Evolutionary conservation across 2,888 invertebrate species (phyloP).

Genomic region (Tachystola acroxantha): DNA sequence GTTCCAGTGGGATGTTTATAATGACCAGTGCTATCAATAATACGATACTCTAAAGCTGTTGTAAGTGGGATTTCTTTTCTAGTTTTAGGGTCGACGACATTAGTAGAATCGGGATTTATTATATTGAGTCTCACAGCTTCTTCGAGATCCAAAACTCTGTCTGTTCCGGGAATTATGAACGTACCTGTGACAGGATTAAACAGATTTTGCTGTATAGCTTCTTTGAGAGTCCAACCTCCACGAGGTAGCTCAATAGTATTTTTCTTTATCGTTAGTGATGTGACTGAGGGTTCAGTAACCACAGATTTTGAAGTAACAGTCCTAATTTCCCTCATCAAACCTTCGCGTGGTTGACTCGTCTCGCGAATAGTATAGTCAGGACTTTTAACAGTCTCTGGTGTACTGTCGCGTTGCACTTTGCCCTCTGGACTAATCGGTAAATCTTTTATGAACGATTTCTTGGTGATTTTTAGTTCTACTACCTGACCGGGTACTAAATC

Average conservation of each 20-base stretch:
- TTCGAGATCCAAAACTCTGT: constrained; percentile 88
- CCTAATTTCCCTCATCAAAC: constrained; percentile 44
- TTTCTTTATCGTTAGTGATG: constrained; percentile 77
- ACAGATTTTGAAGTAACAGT: constrained; percentile 60
- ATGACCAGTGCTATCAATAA: constrained; percentile 88
- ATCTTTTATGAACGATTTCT: constrained; percentile 71
- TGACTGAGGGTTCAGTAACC: constrained; percentile 68
- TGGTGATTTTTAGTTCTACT: constrained; percentile 72
- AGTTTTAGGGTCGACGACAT: constrained; percentile 87
- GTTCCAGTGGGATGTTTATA: constrained; percentile 77
- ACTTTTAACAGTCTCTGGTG: constrained; percentile 78
- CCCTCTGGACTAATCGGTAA: constrained; percentile 64
- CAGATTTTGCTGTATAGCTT: constrained; percentile 89
- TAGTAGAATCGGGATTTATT: constrained; percentile 89
- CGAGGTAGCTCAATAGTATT: constrained; percentile 88
- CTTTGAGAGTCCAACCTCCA: constrained; percentile 89
- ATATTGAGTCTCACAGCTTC: constrained; percentile 92
- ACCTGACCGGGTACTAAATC: constrained; percentile 67
- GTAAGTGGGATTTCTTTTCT: constrained; percentile 82
- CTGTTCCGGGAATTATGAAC: constrained; percentile 92
- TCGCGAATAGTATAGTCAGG: constrained; percentile 64
- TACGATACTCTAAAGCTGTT: constrained; percentile 86
- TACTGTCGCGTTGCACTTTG: constrained; percentile 68
- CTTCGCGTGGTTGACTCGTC: constrained; percentile 35
- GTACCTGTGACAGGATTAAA: constrained; percentile 91